Evolutionary conservation across 1,140 invertebrate genomes (phyloP), one percentile per base, ranked within the genome.

Genomic region (Tribolium castaneum): DNA sequence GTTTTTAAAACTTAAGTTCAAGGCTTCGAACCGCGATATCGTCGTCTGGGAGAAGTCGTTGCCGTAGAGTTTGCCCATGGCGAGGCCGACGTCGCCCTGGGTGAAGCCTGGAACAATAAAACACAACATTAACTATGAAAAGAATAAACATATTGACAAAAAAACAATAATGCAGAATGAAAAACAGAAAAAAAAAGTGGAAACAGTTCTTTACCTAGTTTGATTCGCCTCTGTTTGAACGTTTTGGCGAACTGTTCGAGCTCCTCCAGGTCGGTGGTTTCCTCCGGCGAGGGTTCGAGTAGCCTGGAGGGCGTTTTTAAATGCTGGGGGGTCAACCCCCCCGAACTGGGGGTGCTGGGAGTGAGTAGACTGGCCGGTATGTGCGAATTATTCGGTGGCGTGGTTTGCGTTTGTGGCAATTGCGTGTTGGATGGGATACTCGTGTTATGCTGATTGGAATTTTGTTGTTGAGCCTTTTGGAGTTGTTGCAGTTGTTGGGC

Each of bases 21-120:
- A 90, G 0, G 98, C 98, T 88, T 99, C 98, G 87, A 99, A 99
- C 86, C 98, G 91, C 19, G 97, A 99, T 80, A 99, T 99, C 35
- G 98, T 99, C 16, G 98, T 99, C 89, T 99, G 98, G 7, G 97
- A 99, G 88, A 99, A 99, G 86, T 99, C 98, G 86, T 99, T 99
- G 51, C 98, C 97, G 86, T 99, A 99, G 0, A 99, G 90, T 87
- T 99, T 99, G 50, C 98, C 98, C 96, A 99, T 98, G 39, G 98
- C 98, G 45, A 99, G 89, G 0, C 98, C 98, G 5, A 99, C 98
- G 86, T 99, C 98, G 22, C 98, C 98, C 89, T 99, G 98, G 2
- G 98, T 99, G 87, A 99, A 99, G 16, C 98, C 95, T 95, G 86
- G n/a, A 88, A 86, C 2, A 19, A 19, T 19, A 19, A 19, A 19